Conservation (phyloP, 64 coral and sea anemone genomes). For the Montipora sp. region DNA sequence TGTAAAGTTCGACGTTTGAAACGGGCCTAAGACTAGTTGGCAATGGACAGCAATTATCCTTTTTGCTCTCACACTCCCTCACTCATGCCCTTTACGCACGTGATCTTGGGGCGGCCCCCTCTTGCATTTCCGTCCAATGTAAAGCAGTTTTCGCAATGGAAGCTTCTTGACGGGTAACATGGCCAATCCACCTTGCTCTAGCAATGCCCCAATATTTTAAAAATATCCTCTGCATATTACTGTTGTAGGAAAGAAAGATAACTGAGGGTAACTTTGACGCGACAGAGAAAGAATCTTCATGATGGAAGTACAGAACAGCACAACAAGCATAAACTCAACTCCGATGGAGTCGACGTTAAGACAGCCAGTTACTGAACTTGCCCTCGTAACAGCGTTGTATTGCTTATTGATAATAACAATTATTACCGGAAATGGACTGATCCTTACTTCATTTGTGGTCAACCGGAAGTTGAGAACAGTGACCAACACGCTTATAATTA, state of each 20-base stretch:
- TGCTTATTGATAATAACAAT: slow-evolving; percentile 53
- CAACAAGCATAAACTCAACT: slow-evolving; percentile 17
- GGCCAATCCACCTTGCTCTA: too few species aligned
- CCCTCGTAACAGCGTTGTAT: slow-evolving; percentile 58
- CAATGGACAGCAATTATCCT: too few species aligned
- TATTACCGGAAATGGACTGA: slow-evolving; percentile 82
- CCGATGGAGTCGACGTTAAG: not conserved
- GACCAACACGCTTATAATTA: slow-evolving; percentile 78
- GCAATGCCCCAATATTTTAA: too few species aligned
- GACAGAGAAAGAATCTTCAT: not conserved
- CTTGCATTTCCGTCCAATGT: too few species aligned
- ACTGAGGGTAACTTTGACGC: not conserved
- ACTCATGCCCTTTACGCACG: too few species aligned
- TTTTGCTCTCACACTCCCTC: too few species aligned
- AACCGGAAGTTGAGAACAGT: slow-evolving; percentile 91
- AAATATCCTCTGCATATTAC: too few species aligned
- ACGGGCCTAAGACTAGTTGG: too few species aligned
- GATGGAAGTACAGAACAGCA: slow-evolving; percentile 20
- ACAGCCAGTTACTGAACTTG: slow-evolving; percentile 28
- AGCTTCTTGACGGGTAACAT: too few species aligned
- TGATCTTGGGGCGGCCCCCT: too few species aligned
- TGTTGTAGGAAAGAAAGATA: not conserved
- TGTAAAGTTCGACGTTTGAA: too few species aligned
- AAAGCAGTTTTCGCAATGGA: too few species aligned
- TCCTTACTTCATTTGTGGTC: slow-evolving; percentile 76